Percentiles rank a stretch among this genome's conserved stretches.
Evolutionary conservation across 2,113 vertebrate species (phyloP).

Genomic region (Sander vitreus): DNA sequence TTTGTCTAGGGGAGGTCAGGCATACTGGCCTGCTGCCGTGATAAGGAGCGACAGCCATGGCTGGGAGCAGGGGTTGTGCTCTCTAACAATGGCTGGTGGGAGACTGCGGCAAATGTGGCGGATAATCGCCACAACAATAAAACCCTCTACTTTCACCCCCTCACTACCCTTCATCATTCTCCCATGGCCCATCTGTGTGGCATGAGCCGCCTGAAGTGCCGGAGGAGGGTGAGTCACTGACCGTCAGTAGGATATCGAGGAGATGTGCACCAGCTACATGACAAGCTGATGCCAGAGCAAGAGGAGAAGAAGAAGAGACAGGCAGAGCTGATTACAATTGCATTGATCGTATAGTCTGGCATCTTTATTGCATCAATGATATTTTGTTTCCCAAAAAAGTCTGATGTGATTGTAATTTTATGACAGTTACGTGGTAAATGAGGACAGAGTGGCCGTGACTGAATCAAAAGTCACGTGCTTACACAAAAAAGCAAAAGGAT

Average conservation of each 20-base stretch:
- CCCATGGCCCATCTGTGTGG: conserved; percentile 63
- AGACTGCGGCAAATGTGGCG: conserved; percentile 61
- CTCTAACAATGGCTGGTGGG: conserved; percentile 52
- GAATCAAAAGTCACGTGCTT: neutral
- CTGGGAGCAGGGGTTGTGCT: conserved; percentile 44
- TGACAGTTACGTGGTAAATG: conserved; percentile 1
- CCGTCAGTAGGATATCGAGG: conserved; percentile 37
- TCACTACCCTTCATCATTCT: conserved; percentile 47
- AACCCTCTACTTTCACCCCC: conserved; percentile 34
- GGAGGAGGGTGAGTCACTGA: conserved; percentile 64
- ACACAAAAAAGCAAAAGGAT: neutral
- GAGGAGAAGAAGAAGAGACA: neutral
- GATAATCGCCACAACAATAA: conserved; percentile 62
- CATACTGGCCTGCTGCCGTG: conserved; percentile 14
- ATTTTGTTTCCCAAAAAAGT: neutral
- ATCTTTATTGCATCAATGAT: neutral
- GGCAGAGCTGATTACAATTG: neutral
- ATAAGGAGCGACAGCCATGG: conserved; percentile 63
- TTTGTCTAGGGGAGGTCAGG: conserved; percentile 14
- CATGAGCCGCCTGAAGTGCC: conserved; percentile 48
- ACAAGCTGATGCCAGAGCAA: conserved; percentile 39
- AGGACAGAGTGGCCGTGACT: neutral
- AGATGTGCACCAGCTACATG: conserved; percentile 40
- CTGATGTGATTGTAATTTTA: neutral
- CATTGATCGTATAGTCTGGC: neutral